Evolutionary conservation across 2,113 vertebrate species (phyloP), one percentile per base, ranked within the genome.

Genomic region (Silurus glanis): DNA sequence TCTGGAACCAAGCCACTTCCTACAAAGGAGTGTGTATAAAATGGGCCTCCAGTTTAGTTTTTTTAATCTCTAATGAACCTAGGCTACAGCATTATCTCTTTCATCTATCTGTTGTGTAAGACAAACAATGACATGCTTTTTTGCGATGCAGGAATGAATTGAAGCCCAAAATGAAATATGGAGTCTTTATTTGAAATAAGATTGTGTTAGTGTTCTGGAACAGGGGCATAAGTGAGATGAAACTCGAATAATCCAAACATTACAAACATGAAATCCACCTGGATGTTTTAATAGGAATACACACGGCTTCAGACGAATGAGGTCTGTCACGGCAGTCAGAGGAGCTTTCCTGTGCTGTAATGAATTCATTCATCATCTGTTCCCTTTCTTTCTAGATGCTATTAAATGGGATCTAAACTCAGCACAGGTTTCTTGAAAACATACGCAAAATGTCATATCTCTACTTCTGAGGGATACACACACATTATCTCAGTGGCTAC

Each of bases 331-430:
- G 64, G 17, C 71, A 64, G 59, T 58, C 19, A 76, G 61, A 83
- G 53, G 53, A 79, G 61, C 53, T 59, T 64, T 85, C 59, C 25
- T 82, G 84, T 62, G 59, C 16, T 13, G 53, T 82, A 75, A 85
- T 88, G 45, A 37, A 67, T 71, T 75, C 83, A 72, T 87, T 66
- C 37, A 87, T 87, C 82, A 83, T 83, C 21, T 83, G 56, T 87
- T 80, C 21, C 6, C 55, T 79, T 71, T 5, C 67, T 67, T 74
- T 83, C 10, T 72, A n/a, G 19, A 19, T 53, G 66, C 53, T 74
- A n/a, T 45, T 83, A 83, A 69, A 28, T 47, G n/a, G n/a, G 64
- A 55, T 69, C 9, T 55, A 83, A 69, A 69, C 14, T 37, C 49
- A 21, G 45, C 17, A 69, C 19, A 55, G 64, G 8, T 16, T 67